A percentile compares a stretch with the other conserved stretches of the same genome.
These are phyloP conservation scores for Crotalus horridus DNA, from an alignment of 2,113 vertebrate genomes.

Conservation along the genomic window DNA sequence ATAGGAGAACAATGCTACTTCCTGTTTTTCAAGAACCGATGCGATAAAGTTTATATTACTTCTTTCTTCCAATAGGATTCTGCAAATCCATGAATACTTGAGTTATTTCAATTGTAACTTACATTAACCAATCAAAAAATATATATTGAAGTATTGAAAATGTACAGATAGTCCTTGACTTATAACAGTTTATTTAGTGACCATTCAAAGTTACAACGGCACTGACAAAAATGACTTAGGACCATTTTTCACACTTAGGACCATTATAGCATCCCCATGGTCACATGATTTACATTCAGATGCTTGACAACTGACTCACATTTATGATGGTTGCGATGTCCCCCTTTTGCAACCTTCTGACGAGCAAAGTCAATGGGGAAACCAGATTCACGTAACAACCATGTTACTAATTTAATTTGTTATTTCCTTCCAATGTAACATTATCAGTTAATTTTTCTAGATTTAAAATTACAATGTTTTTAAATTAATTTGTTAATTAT, in stretches of 20 bases:
- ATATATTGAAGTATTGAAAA: not conserved
- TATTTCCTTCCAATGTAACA: not conserved
- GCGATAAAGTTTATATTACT: not conserved
- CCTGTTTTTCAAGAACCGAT: not conserved
- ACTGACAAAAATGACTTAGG: not conserved
- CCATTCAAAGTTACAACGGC: not conserved
- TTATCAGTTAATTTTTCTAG: conserved; percentile 9
- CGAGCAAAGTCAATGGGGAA: not conserved
- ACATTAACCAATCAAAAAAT: not conserved
- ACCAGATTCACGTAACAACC: not conserved
- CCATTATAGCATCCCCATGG: not conserved
- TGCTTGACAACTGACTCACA: not conserved
- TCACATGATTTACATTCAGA: not conserved
- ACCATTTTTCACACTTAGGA: not conserved
- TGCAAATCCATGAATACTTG: not conserved
- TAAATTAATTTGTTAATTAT: not conserved
- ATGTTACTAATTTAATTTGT: not conserved
- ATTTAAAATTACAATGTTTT: not conserved
- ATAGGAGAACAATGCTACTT: not conserved
- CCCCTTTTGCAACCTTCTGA: not conserved
- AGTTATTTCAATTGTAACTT: not conserved
- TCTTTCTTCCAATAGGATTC: not conserved
- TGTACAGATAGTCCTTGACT: not conserved
- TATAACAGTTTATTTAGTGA: not conserved
- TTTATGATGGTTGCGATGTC: not conserved